These are phyloP conservation scores for Lithodes maja DNA, from an alignment of 2,888 invertebrate genomes.

Conservation along the genomic window DNA sequence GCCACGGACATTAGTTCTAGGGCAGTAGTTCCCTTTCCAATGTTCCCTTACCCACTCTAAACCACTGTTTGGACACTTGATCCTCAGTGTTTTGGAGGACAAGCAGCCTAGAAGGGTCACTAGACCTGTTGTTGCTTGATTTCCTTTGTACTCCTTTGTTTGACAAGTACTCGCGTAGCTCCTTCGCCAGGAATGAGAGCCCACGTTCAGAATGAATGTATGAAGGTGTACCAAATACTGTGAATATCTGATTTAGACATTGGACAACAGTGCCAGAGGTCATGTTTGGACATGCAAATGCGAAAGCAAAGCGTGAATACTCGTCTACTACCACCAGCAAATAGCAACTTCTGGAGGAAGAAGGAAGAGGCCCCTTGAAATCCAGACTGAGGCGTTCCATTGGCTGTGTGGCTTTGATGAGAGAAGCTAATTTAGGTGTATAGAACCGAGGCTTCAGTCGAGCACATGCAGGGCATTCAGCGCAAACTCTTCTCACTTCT, in stretches of 20 bases:
- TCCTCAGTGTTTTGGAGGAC: too few relatives aligned
- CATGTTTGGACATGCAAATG: slow-evolving; percentile 69
- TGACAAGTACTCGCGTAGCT: slow-evolving; percentile 62
- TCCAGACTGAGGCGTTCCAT: slow-evolving; percentile 71
- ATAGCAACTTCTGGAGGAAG: slow-evolving; percentile 64
- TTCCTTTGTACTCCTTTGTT: too few relatives aligned
- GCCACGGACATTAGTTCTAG: too few relatives aligned
- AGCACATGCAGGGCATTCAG: slow-evolving; percentile 46
- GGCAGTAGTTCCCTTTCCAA: too few relatives aligned
- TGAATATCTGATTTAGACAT: slow-evolving; percentile 67
- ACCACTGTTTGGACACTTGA: too few relatives aligned
- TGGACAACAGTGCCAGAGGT: slow-evolving; percentile 59
- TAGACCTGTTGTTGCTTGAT: too few relatives aligned
- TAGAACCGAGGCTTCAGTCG: slow-evolving; percentile 54
- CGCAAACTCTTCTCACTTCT: slow-evolving; percentile 40
- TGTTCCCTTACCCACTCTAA: too few relatives aligned
- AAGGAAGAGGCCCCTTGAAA: slow-evolving; percentile 71
- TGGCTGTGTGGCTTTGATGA: slow-evolving; percentile 71
- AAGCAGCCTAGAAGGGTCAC: too few relatives aligned
- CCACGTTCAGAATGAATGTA: slow-evolving; percentile 70
- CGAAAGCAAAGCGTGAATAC: slow-evolving; percentile 71
- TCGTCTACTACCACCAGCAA: slow-evolving; percentile 71
- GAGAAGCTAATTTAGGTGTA: neutral
- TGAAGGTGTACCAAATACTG: slow-evolving; percentile 24
- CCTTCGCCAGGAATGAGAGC: slow-evolving; percentile 69